Percentiles rank a stretch among this genome's conserved stretches.
phyloP scores from a whole-genome alignment of 2,797 vertebrate species.

The Pseudopleuronectes americanus region DNA sequence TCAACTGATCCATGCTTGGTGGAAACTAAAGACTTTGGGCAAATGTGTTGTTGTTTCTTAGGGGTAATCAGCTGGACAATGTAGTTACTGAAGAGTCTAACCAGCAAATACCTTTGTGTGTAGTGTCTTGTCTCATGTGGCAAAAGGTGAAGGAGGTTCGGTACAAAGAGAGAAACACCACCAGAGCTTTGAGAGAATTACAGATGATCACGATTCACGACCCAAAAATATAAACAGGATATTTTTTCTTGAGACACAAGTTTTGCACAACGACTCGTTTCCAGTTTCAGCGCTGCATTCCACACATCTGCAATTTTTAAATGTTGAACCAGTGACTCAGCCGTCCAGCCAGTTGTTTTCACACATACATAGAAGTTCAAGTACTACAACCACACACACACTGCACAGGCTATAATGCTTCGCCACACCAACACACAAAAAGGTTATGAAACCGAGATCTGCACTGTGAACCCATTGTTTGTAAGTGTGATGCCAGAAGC shows the following conservation, averaged over 20 bases:
- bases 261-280: neutral
- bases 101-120: too few species aligned
- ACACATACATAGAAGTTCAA: constrained; percentile 46
- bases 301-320: constrained; percentile 11
- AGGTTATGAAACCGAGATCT: constrained; percentile 81
- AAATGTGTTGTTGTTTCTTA: too few species aligned
- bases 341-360: constrained; percentile 33
- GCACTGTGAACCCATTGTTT: constrained; percentile 96
- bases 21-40: too few species aligned
- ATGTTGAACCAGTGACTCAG: constrained; percentile 57
- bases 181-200: neutral
- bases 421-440: constrained; percentile 55
- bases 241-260: neutral
- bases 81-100: too few species aligned
- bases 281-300: too few species aligned
- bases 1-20: too few species aligned
- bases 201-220: neutral
- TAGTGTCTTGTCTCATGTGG: neutral
- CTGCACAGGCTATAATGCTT: constrained; percentile 49
- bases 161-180: neutral
- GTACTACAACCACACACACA: constrained; percentile 66
- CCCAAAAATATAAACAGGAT: neutral
- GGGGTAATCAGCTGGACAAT: too few species aligned
- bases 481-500: constrained; percentile 98
- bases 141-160: too few species aligned